A percentile compares a stretch with the other conserved stretches of the same genome.
Evolutionary conservation across 2,113 vertebrate species (phyloP).

Genomic region (Toxostoma redivivum): DNA sequence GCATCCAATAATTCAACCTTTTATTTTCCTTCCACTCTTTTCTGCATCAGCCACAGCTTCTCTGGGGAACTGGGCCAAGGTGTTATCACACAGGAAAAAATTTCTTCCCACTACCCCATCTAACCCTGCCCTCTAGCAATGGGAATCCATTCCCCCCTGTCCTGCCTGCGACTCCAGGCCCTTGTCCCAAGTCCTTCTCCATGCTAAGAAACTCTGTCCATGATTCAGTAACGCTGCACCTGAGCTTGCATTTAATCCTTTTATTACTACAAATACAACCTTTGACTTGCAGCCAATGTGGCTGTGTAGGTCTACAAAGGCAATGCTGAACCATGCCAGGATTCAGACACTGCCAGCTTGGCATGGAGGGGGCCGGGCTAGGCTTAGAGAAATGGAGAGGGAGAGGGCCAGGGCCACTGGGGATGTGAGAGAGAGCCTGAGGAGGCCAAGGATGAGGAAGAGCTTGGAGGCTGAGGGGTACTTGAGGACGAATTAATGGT

Average conservation of each 20-base stretch:
- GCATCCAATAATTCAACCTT: not conserved
- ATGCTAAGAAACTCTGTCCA: not conserved
- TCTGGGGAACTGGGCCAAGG: not conserved
- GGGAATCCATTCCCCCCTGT: not conserved
- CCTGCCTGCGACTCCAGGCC: not conserved
- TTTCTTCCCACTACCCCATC: not conserved
- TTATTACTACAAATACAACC: not conserved
- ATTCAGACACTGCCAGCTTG: not conserved
- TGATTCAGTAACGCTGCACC: not conserved
- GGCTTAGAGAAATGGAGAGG: not conserved
- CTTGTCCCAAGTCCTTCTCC: not conserved
- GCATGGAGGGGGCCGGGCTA: not conserved
- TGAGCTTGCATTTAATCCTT: accelerated
- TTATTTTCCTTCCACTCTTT: not conserved
- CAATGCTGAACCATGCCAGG: not conserved
- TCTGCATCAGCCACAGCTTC: not conserved
- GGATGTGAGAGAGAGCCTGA: not conserved
- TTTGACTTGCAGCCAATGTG: not conserved
- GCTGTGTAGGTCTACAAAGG: no score
- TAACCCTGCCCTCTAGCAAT: not conserved
- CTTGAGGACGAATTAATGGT: not conserved
- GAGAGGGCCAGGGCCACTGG: not conserved
- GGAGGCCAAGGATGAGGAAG: not conserved
- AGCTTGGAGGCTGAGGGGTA: not conserved
- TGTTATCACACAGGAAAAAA: not conserved